Conservation (phyloP, 2,797 vertebrate species). For the Diplodus puntazzo region DNA sequence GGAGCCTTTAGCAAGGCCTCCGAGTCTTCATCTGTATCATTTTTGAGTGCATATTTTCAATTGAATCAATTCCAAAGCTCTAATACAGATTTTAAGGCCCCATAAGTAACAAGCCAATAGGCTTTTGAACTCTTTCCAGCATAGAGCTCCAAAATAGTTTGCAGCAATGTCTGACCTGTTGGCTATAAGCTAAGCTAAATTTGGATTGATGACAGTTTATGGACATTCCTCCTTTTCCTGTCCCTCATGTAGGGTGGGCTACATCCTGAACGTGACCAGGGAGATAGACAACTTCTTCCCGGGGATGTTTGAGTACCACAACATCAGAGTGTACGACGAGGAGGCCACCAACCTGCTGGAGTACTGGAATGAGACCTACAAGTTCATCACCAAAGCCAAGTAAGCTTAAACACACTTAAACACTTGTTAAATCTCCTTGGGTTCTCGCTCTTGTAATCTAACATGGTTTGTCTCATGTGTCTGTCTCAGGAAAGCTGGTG, state of each 20-base stretch:
- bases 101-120: background rate
- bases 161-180: background rate
- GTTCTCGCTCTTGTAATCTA: background rate
- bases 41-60: background rate
- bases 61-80: background rate
- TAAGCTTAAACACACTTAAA: conserved; percentile 61
- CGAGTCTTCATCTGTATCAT: background rate
- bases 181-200: background rate
- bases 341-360: conserved; percentile 97
- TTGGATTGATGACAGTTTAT: no score
- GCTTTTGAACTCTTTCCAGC: background rate
- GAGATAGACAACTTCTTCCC: conserved; percentile 99
- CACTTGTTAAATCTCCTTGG: background rate
- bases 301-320: conserved; percentile 96
- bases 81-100: background rate
- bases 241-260: conserved; percentile 86
- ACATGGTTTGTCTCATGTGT: background rate
- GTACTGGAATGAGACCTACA: conserved; percentile 98
- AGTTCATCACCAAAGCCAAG: conserved; percentile 99
- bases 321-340: conserved; percentile 97
- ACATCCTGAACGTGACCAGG: conserved; percentile 97
- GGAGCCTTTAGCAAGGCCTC: no score
- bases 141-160: conserved; percentile 11
- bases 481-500: conserved; percentile 91
- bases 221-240: background rate